Base-by-base conservation (phyloP, 2,888 invertebrate species). In the Phengaris arion region DNA sequence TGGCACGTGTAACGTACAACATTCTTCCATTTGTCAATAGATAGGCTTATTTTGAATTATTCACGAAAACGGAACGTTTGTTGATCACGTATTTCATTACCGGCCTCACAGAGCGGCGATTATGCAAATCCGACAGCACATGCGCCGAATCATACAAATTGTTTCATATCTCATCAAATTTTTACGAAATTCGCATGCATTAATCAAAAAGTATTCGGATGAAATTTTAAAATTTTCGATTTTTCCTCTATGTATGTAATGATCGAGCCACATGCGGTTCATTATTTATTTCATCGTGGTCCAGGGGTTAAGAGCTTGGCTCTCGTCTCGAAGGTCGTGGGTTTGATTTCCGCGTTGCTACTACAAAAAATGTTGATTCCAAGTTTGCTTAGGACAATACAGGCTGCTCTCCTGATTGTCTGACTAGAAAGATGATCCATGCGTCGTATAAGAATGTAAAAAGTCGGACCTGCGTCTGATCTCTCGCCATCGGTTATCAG, bases 121-220 rank as follows among this genome's bases (percentile, higher is more conserved):
- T 91, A 91, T 91, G 90, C 82, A 90, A 89, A 91, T 91, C 82
- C 81, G 79, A 83, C 85, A 83, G 84, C 85, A 82, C 84, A 80
- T 83, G 83, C 82, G 83, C 85, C 85, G 86, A 89, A 87, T 88
- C 87, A 86, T 86, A 89, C 89, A 90, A 91, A 91, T 88, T 89
- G 87, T 89, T 88, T 89, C 85, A 88, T 87, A 88, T 91, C 90
- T 90, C 89, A 89, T 88, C 86, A 88, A 85, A 86, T 86, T 88
- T 89, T 88, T 87, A 85, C 86, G 22, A 87, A 87, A 86, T 89
- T 88, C 85, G 82, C 64, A 2, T 64, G 64, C 85, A 76, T 51
- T 55, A 54, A 48, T 77, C 76, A 46, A 84, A 73, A 22, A 68
- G 46, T 46, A 45, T 51, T 54, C 51, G 22, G 12, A 4, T 35